Evolutionary conservation across 2,113 vertebrate genomes (phyloP).

Genomic region (Ageneiosus marmoratus): DNA sequence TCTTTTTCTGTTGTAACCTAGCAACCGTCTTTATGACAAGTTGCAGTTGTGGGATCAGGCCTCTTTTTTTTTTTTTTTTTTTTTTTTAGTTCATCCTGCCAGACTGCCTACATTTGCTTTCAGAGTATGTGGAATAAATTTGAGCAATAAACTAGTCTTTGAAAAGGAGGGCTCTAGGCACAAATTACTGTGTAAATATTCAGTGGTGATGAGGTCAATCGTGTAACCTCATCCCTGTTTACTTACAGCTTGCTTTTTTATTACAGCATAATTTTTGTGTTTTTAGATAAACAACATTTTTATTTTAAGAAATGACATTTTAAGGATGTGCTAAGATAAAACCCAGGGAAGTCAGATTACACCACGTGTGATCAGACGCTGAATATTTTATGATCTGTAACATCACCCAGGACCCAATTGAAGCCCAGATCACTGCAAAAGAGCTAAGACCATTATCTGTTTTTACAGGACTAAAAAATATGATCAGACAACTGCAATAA

Average conservation of each 20-base stretch:
- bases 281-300: neutral
- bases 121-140: slow-evolving; percentile 13
- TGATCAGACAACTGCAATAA: neutral
- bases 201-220: neutral
- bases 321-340: neutral
- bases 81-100: slow-evolving; percentile 11
- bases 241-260: neutral
- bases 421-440: neutral
- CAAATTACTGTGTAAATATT: neutral
- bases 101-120: slow-evolving; percentile 32
- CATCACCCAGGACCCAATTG: neutral
- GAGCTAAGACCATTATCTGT: neutral
- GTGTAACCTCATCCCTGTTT: neutral
- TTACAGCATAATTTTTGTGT: neutral
- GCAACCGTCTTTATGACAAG: slow-evolving; percentile 43
- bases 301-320: neutral
- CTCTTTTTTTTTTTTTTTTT: slow-evolving; percentile 31
- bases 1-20: slow-evolving; percentile 33
- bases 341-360: neutral
- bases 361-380: neutral
- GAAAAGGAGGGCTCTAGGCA: neutral
- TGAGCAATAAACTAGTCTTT: slow-evolving; percentile 9
- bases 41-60: slow-evolving; percentile 27
- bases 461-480: neutral
- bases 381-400: neutral